Base-by-base conservation (phyloP, 23 tunicate genomes). In the Aplidium turbinatum region DNA sequence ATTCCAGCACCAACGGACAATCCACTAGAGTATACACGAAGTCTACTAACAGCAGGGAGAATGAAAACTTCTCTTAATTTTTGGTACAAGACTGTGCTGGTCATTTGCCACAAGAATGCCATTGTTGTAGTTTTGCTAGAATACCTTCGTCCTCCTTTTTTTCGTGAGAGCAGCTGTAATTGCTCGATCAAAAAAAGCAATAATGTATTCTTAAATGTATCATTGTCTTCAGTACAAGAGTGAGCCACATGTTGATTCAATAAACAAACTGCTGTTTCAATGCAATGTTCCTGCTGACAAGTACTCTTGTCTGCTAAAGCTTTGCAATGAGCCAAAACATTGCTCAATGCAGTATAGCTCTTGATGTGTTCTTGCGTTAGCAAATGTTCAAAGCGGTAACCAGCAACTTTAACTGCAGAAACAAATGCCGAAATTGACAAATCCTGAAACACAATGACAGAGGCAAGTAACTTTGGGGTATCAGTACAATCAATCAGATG, bases 261-360 rank as follows among this genome's bases (percentile, higher is more conserved):
- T 25, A 60, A 38, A 3, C 38, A 60, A 29, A 60, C 9, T 3
- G 31, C 35, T 38, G 31, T 29, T 60, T 35, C 5, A 29, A 60
- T 60, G 67, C 67, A 60, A 60, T n/a, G 67, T 60, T 16, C 19
- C 31, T 60, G 67, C 67, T n/a, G n/a, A n/a, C n/a, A n/a, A n/a
- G n/a, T n/a, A n/a, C n/a, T n/a, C n/a, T n/a, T n/a, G n/a, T n/a
- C n/a, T n/a, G n/a, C n/a, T n/a, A n/a, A n/a, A n/a, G n/a, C n/a
- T 42, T 42, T 42, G 48, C 48, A 42, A 16, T 42, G 13, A 42
- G 48, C 16, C 16, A 9, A 16, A 9, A 9, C 48, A 42, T 42
- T 9, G 48, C 16, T 42, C n/a, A n/a, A n/a, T n/a, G n/a, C n/a
- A n/a, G n/a, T n/a, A n/a, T n/a, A n/a, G n/a, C n/a, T n/a, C n/a